Percentiles rank a stretch among this genome's conserved stretches.
These are phyloP conservation scores for Enchytraeus crypticus DNA, from an alignment of 2,888 invertebrate species.

Conservation along the genomic window DNA sequence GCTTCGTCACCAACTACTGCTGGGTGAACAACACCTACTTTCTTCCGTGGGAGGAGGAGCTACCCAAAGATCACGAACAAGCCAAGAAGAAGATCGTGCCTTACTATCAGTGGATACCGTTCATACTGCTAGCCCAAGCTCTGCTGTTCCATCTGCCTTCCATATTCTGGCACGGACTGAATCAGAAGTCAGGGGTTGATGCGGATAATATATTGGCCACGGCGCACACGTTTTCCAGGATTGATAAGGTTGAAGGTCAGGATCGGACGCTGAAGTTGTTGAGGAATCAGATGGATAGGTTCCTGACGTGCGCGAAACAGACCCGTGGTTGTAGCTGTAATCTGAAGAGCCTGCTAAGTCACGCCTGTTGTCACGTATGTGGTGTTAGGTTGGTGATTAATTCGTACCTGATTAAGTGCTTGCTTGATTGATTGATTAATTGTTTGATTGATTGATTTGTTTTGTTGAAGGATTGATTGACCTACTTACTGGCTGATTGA, in stretches of 20 bases:
- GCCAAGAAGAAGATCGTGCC: constrained; percentile 28
- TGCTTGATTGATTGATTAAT: not conserved
- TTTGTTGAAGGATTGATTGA: not conserved
- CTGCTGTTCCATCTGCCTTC: constrained; percentile 47
- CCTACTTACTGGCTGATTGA: too few species aligned
- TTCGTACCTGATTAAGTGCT: not conserved
- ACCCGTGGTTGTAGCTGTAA: not conserved
- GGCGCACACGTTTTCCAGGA: constrained; percentile 12
- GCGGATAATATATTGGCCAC: constrained; percentile 21
- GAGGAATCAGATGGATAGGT: constrained; percentile 24
- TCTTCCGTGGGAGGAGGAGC: constrained; percentile 20
- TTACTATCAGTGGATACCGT: constrained; percentile 38
- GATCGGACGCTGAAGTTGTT: constrained; percentile 15
- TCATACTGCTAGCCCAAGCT: constrained; percentile 43
- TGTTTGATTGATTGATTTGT: not conserved
- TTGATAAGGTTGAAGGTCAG: constrained; percentile 12
- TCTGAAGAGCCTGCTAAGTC: not conserved
- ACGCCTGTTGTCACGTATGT: constrained; percentile 1
- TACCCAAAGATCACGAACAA: constrained; percentile 17
- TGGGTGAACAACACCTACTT: constrained; percentile 33
- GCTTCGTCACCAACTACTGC: constrained; percentile 28
- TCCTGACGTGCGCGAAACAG: constrained; percentile 8
- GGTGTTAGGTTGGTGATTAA: constrained; percentile 1
- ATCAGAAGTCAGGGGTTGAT: constrained; percentile 34
- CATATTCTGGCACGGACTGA: constrained; percentile 46